These are phyloP conservation scores for Torymus aiolomorphi DNA, from an alignment of 2,888 invertebrate species.

Conservation along the genomic window DNA sequence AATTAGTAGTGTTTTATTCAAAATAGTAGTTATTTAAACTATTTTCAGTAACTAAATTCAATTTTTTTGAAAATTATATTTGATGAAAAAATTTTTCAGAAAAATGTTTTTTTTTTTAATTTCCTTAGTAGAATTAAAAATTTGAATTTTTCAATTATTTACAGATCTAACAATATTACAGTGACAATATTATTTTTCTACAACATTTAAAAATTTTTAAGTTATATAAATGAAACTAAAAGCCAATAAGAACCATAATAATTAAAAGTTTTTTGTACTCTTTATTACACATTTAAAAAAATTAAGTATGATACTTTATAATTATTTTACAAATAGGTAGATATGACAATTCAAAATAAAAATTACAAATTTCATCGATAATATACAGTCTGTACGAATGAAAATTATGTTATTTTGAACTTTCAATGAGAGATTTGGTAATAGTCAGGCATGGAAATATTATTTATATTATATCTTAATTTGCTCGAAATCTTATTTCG, in stretches of 20 bases:
- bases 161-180: too few species aligned
- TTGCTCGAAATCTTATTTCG: conserved; percentile 30
- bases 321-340: conserved; percentile 44
- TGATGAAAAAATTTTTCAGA: too few species aligned
- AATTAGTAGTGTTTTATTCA: too few species aligned
- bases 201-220: neutral
- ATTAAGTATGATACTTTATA: conserved; percentile 42
- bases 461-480: conserved; percentile 21
- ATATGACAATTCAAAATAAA: conserved; percentile 32
- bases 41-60: too few species aligned
- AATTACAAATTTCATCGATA: conserved; percentile 1
- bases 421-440: neutral
- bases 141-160: too few species aligned
- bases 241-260: neutral
- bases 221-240: too few species aligned
- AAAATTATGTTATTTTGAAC: conserved; percentile 17
- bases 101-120: too few species aligned
- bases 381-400: conserved; percentile 36
- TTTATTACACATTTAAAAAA: conserved; percentile 54
- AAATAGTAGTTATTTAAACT: too few species aligned
- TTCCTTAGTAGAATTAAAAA: too few species aligned
- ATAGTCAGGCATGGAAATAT: conserved; percentile 7
- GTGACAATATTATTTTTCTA: too few species aligned
- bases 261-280: conserved; percentile 13
- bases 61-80: too few species aligned